Base-by-base conservation (phyloP, 1,140 invertebrate species). In the Papilio glaucus region DNA sequence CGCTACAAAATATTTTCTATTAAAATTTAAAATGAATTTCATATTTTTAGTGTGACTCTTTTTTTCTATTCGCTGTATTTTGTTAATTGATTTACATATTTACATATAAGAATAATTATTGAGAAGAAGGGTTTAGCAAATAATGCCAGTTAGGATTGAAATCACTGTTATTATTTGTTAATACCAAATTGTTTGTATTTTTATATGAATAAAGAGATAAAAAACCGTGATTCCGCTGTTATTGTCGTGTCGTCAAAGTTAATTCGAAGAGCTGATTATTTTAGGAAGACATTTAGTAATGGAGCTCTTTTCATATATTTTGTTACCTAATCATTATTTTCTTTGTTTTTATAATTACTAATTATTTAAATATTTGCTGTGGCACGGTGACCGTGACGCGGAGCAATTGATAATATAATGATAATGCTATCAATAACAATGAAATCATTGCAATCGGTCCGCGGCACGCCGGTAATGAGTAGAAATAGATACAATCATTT, bases 391-490 rank as follows among this genome's bases (percentile, higher is more conserved):
- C 42, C 63, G 63, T 69, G 49, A 57, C 49, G 67, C 15, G 26
- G 9, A 37, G 26, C 5, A 53, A 69, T 69, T 53, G 67, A 69
- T 69, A 69, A 69, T 69, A 13, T 29, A 49, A 37, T 29, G 67
- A 69, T 69, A 68, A 69, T 33, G 29, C 29, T 76, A 81, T 81
- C 72, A 76, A 73, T 69, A 49, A 72, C 76, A 62, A 78, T 75
- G 53, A 77, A 81, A 80, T 84, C 85, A 77, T 75, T 78, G 73
- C 77, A 72, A 81, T 76, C 77, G 70, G 63, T 69, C 45, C 63
- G 75, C 75, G 73, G 60, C 75, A 72, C 37, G 73, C 73, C 61
- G 75, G 57, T 72, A 81, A 78, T 72, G 78, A 76, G 77, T 72
- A 78, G n/a, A n/a, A 77, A 70, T 41, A 42, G 38, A 67, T 57